A percentile compares a stretch with the other conserved stretches of the same genome.
These are phyloP conservation scores for Cynaeus angustus DNA, from an alignment of 2,888 invertebrate species.

Conservation along the genomic window DNA sequence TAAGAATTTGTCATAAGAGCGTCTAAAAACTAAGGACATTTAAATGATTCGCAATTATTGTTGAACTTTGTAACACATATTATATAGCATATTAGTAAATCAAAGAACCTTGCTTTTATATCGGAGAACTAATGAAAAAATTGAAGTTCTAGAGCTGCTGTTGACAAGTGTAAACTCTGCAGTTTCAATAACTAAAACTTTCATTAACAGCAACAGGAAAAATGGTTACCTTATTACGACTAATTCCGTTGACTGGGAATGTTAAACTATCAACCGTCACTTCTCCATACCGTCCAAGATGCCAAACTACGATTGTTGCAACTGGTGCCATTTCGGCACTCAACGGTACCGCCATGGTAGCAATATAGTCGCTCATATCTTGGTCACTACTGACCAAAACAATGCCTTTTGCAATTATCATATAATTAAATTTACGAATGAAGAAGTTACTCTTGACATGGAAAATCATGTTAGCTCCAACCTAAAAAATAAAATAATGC, in stretches of 20 bases:
- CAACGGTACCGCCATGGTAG: constrained; percentile 87
- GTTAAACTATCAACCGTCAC: constrained; percentile 94
- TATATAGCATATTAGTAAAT: too few species aligned
- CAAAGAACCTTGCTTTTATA: too few species aligned
- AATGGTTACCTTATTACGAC: constrained; percentile 85
- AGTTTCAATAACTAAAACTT: too few species aligned
- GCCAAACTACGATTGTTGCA: constrained; percentile 92
- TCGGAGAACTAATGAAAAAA: too few species aligned
- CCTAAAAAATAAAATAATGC: constrained; percentile 71
- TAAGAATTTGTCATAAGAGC: too few species aligned
- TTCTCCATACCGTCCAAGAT: constrained; percentile 86
- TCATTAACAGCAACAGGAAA: too few species aligned
- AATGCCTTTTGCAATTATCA: constrained; percentile 94
- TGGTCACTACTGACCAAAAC: constrained; percentile 90
- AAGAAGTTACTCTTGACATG: constrained; percentile 94
- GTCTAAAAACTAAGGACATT: too few species aligned
- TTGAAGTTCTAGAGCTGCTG: too few species aligned
- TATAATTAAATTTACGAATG: constrained; percentile 91
- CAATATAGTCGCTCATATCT: constrained; percentile 84
- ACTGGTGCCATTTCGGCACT: constrained; percentile 95
- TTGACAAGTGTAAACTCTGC: too few species aligned
- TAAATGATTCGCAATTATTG: too few species aligned
- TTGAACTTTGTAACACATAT: too few species aligned
- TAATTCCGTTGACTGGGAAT: constrained; percentile 97
- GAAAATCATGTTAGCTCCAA: constrained; percentile 95